These are phyloP conservation scores for Nasonia longicornis DNA, from an alignment of 1,140 invertebrate genomes.

Conservation along the genomic window DNA sequence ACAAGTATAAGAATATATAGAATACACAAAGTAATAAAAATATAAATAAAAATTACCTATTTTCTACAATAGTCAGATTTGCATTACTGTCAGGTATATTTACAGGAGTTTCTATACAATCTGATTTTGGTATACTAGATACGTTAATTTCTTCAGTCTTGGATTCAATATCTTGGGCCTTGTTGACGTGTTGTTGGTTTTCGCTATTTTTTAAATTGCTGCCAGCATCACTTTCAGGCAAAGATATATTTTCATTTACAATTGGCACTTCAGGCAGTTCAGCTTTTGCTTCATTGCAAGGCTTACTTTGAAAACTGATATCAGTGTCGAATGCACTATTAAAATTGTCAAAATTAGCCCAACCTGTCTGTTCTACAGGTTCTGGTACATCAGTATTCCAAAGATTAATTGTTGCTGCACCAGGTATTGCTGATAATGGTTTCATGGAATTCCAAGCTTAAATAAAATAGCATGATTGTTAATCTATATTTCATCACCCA, in stretches of 20 bases:
- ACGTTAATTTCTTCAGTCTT: constrained; percentile 31
- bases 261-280: constrained; percentile 19
- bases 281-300: constrained; percentile 38
- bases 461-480: constrained; percentile 12
- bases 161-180: constrained; percentile 19
- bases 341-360: constrained; percentile 66
- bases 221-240: constrained; percentile 19
- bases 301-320: constrained; percentile 40
- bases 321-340: constrained; percentile 54
- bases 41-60: constrained; percentile 48
- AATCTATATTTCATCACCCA: constrained; percentile 5
- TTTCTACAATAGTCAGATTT: constrained; percentile 47
- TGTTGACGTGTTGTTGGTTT: constrained; percentile 21
- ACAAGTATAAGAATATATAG: not conserved
- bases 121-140: constrained; percentile 13
- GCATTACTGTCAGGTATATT: constrained; percentile 52
- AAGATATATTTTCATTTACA: constrained; percentile 35
- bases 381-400: constrained; percentile 57
- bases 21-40: not conserved
- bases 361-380: constrained; percentile 58
- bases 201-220: constrained; percentile 21
- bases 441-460: constrained; percentile 58
- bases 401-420: constrained; percentile 57
- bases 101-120: constrained; percentile 47
- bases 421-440: constrained; percentile 42